Evolutionary conservation across 64 coral and sea anemone species (phyloP).

Genomic region (Dendronephthya gigantea): DNA sequence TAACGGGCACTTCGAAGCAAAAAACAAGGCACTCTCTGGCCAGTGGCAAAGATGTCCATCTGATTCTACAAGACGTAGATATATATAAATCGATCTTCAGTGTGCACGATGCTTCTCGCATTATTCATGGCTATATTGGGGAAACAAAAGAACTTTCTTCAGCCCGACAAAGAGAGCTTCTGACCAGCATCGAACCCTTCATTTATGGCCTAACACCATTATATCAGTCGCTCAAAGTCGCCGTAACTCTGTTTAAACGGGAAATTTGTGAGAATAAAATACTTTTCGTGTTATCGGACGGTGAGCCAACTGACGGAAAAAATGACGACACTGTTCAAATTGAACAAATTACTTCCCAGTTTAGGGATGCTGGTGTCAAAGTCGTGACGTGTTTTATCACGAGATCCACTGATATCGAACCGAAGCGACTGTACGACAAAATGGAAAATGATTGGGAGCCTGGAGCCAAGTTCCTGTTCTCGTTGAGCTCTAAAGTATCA

Average conservation of each 20-base stretch:
- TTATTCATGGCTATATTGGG: constrained; percentile 20
- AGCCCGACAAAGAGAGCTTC: background rate
- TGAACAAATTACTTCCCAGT: background rate
- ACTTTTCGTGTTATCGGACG: constrained; percentile 39
- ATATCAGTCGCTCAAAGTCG: background rate
- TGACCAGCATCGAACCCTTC: background rate
- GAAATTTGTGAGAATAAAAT: constrained; percentile 18
- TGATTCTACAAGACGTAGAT: background rate
- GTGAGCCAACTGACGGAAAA: constrained; percentile 13
- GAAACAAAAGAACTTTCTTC: constrained; percentile 11
- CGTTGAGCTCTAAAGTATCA: constrained; percentile 25
- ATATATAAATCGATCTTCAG: background rate
- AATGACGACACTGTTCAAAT: background rate
- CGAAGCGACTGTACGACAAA: constrained; percentile 15
- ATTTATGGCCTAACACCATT: constrained; percentile 38
- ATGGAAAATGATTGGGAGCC: background rate
- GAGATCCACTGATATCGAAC: background rate
- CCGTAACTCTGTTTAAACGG: background rate
- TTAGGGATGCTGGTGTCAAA: background rate
- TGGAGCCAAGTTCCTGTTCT: constrained; percentile 23
- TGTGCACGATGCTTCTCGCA: constrained; percentile 30
- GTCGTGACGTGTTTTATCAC: background rate
- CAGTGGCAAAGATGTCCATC: too few relatives aligned
- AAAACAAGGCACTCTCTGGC: too few relatives aligned
- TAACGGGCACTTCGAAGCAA: too few relatives aligned